phyloP scores from a whole-genome alignment of 2,113 vertebrate genomes.

The Oenanthe oenanthe region DNA sequence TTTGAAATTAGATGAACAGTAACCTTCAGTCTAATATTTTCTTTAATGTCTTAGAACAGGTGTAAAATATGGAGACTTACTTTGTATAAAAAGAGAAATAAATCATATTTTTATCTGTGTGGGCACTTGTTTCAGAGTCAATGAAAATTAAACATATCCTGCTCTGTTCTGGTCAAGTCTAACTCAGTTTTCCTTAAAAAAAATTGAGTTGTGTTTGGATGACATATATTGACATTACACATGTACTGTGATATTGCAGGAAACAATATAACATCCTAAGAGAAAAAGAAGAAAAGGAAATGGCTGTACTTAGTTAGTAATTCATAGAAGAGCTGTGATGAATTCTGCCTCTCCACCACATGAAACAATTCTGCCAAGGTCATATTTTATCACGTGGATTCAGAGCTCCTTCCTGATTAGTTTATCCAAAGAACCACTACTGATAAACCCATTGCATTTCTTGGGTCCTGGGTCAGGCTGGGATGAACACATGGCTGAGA shows the following conservation, averaged over 20 bases:
- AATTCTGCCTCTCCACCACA: not conserved
- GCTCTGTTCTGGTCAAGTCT: not conserved
- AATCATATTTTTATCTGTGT: not conserved
- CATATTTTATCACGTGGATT: not conserved
- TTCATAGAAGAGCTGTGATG: not conserved
- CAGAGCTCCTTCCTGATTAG: not conserved
- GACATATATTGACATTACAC: not conserved
- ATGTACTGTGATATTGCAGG: not conserved
- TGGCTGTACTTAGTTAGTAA: not conserved
- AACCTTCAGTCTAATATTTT: not conserved
- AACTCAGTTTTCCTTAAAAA: not conserved
- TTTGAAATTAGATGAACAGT: not conserved
- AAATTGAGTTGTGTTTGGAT: not conserved
- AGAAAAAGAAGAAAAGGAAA: not conserved
- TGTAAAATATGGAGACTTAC: not conserved
- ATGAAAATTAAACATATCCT: not conserved
- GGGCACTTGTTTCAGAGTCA: not conserved
- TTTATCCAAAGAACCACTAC: not conserved
- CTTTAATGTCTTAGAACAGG: not conserved
- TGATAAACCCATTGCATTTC: not conserved
- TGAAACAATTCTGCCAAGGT: not conserved
- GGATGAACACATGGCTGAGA: not conserved
- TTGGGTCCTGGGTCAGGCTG: not conserved
- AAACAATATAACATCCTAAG: not conserved
- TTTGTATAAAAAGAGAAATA: not conserved